Evolutionary conservation across 2,113 vertebrate genomes (phyloP).

Genomic region (Condylura cristata): DNA sequence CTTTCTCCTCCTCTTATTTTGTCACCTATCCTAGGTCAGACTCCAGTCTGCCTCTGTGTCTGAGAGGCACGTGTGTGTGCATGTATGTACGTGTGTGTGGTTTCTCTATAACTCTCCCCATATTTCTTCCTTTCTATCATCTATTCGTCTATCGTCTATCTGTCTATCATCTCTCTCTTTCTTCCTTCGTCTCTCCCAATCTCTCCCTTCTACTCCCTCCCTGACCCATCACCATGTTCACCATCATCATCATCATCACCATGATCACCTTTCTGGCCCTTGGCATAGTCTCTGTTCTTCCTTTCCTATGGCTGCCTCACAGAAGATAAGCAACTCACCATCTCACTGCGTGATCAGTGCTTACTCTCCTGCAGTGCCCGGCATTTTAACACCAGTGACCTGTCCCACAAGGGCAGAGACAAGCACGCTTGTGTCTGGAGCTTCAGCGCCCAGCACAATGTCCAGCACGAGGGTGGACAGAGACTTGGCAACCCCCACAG

Average conservation of each 20-base stretch:
- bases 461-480: accelerated
- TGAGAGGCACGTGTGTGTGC: neutral
- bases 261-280: neutral
- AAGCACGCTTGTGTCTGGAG: neutral
- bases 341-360: too few species aligned
- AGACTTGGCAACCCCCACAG: too few species aligned
- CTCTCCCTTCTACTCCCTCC: neutral
- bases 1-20: too few species aligned
- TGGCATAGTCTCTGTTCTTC: neutral
- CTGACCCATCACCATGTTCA: neutral
- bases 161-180: neutral
- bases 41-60: neutral
- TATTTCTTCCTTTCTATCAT: accelerated
- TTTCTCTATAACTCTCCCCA: neutral
- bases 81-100: neutral
- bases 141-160: neutral
- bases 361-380: neutral
- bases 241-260: neutral
- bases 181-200: neutral
- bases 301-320: neutral
- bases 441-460: accelerated
- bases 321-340: neutral
- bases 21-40: neutral
- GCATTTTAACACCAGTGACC: neutral
- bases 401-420: neutral